Conservation (phyloP, 2,797 vertebrate genomes). For the Aratinga solstitialis region DNA sequence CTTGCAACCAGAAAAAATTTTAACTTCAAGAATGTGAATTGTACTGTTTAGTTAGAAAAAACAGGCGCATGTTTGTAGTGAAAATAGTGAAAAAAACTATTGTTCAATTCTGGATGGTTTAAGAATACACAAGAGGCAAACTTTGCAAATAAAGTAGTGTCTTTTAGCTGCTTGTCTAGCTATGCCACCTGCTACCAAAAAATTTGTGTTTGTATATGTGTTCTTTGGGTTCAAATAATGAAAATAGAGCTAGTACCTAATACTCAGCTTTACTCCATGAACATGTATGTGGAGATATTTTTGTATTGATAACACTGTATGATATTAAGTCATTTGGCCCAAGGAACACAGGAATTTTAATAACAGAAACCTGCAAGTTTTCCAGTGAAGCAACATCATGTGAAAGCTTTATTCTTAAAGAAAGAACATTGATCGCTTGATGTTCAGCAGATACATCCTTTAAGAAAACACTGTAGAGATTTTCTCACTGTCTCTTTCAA, state of each 20-base stretch:
- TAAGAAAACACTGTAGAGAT: neutral
- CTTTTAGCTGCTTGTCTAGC: neutral
- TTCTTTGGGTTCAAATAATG: neutral
- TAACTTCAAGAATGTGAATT: neutral
- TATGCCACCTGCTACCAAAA: neutral
- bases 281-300: neutral
- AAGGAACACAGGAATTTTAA: neutral
- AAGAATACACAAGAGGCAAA: neutral
- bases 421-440: neutral
- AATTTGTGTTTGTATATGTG: neutral
- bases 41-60: neutral
- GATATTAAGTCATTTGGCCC: neutral
- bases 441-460: neutral
- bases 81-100: neutral
- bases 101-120: neutral
- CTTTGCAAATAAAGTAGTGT: neutral
- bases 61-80: neutral
- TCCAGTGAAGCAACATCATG: accelerated
- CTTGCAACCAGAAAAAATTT: neutral
- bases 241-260: neutral
- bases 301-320: neutral
- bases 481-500: neutral
- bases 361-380: neutral
- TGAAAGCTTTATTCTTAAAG: neutral
- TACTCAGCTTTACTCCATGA: neutral